Conservation (phyloP, 2,888 invertebrate genomes). For the Aplocera efformata region DNA sequence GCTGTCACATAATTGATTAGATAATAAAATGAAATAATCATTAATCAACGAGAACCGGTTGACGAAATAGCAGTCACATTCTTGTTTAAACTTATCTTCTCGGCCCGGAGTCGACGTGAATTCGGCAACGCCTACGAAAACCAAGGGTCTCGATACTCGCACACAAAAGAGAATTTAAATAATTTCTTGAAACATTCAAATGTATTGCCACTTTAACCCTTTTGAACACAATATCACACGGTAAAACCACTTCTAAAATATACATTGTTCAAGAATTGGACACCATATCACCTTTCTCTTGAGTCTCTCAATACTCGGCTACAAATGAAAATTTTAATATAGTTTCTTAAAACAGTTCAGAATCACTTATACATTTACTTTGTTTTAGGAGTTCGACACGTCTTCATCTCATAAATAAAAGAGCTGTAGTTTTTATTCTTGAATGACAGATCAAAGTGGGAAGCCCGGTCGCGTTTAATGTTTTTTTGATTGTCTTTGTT, state of each 20-base stretch:
- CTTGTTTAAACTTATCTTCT: not conserved
- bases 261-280: too few relatives aligned
- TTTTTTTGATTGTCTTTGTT: conserved; percentile 24
- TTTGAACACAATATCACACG: too few relatives aligned
- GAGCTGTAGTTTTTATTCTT: not conserved
- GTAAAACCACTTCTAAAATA: too few relatives aligned
- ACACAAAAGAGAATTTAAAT: conserved; percentile 13
- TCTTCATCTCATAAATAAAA: not conserved
- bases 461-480: conserved; percentile 14
- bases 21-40: too few relatives aligned
- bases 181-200: conserved; percentile 8
- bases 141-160: not conserved
- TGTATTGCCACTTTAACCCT: not conserved
- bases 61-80: too few relatives aligned
- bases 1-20: not conserved
- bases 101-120: conserved; percentile 2
- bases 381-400: too few relatives aligned
- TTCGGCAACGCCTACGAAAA: not conserved
- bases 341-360: too few relatives aligned
- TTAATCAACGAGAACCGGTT: too few relatives aligned
- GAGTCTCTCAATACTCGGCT: too few relatives aligned
- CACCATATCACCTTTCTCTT: too few relatives aligned
- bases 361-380: too few relatives aligned
- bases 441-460: conserved; percentile 16
- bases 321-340: too few relatives aligned